Base-by-base conservation (phyloP, 2,113 vertebrate genomes). In the Caloenas nicobarica region DNA sequence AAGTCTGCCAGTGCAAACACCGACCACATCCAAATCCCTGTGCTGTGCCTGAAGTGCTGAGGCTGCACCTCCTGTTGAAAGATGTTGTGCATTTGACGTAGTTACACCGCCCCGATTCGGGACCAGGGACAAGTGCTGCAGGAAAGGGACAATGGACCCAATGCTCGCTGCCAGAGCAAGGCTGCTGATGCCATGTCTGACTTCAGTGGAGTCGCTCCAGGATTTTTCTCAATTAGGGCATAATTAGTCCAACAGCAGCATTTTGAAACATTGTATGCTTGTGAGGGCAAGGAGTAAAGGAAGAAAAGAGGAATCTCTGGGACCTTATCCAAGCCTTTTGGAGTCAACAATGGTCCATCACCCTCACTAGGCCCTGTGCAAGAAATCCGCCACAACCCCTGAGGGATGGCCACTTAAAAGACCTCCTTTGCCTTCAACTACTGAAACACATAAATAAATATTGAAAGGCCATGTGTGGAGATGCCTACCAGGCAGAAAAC, bases 91-190 rank as follows among this genome's bases (percentile, higher is more conserved):
- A 4, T 2, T 62, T 57, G 56, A 28, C 7, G 5, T 25, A 64
- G 64, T 14, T 7, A 13, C 64, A 38, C 9, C 1, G 3, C 9
- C n/a, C 24, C 0, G 0, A 4, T 6, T 19, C 0, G 2, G 51
- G 42, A 10, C 7, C 1, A 6, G 33, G 50, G 60, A 26, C 66
- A 36, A 3, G 81, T 38, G 46, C 50, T 22, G 46, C 16, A 72
- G 42, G 61, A 73, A 26, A n/a, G 57, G 42, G 46, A 86, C 86
- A 86, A 71, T 4, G 64, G 46, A 12, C 22, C 56, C 7, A 60
- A 48, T 1, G 1, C 26, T 29, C 2, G 3, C 64, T 91, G 90
- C 82, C 68, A 1, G 31, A 56, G 40, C 64, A 86, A 73, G 3
- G 4, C 54, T 29, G 51, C 42, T 88, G 68, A 91, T 54, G 78